Evolutionary conservation across 2,113 vertebrate genomes (phyloP), one percentile per base, ranked within the genome.

Genomic region (Phalacrocorax brasilianus): DNA sequence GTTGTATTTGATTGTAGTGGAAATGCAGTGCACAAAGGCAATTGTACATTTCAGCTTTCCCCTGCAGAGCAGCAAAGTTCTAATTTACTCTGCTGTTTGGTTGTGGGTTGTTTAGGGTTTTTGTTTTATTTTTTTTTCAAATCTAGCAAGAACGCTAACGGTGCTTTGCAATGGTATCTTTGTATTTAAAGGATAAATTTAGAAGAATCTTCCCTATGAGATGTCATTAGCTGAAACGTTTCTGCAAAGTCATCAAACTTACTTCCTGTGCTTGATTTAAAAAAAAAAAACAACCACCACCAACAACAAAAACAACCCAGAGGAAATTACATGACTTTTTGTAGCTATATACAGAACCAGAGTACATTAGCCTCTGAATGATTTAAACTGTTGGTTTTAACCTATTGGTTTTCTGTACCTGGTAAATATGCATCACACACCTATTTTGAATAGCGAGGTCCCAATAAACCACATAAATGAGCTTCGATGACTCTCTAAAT

Each of bases 61-160:
- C 55, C 66, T 91, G 70, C 55, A 80, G 76, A 94, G 40, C 53
- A 95, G 44, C 62, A 88, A 87, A 28, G 9, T 74, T 85, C 67
- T 89, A 61, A 95, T 95, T 78, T 91, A 82, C 71, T 91, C 78
- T 75, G 52, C 47, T 65, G 14, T 49, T 88, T 59, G 15, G 22
- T 88, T 90, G 70, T 28, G 10, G 24, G 17, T 75, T 67, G 24
- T 16, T 78, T 44, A 11, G 10, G 4, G 45, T 16, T 14, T 33
- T 11, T 23, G 44, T 17, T 44, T 45, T 14, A 4, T 44, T 44
- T 44, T 26, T 49, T 85, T 71, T 75, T 32, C 28, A 63, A 62
- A 45, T 94, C 73, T 77, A 91, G 23, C n/a, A n/a, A 66, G 40
- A 91, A 94, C 68, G 13, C 12, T 85, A 94, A 92, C 88, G n/a